Percentiles rank a stretch among this genome's conserved stretches.
Evolutionary conservation across 2,797 vertebrate genomes (phyloP).

Genomic region (Anas acuta): DNA sequence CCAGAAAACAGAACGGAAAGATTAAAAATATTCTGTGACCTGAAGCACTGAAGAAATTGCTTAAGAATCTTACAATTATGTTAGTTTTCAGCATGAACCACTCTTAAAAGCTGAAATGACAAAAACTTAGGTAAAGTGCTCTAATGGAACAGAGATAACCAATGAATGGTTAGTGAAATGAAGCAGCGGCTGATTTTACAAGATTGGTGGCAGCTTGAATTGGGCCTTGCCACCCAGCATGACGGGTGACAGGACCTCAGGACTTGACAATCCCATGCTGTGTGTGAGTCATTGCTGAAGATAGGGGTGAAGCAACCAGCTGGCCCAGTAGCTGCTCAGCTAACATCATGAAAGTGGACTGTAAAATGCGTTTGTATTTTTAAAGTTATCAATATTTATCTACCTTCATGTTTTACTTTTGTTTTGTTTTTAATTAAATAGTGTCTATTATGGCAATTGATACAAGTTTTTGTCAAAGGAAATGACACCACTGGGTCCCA

Average conservation of each 20-base stretch:
- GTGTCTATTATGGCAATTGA: background rate
- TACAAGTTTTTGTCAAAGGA: background rate
- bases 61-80: background rate
- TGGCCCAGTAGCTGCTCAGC: background rate
- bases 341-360: background rate
- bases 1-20: background rate
- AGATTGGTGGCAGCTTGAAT: constrained; percentile 1
- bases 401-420: background rate
- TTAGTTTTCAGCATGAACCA: background rate
- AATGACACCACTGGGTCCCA: background rate
- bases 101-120: background rate
- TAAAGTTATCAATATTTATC: background rate
- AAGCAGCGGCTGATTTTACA: background rate
- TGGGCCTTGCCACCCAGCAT: background rate
- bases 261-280: background rate
- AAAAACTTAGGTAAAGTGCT: background rate
- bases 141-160: background rate
- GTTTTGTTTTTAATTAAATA: background rate
- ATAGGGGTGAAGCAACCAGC: background rate
- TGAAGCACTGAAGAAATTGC: background rate
- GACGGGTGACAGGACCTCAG: constrained; percentile 14
- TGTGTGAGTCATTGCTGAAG: background rate
- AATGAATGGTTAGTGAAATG: background rate
- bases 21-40: background rate
- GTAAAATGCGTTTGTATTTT: background rate